Evolutionary conservation across 23 tunicate species (phyloP), one percentile per base, ranked within the genome.

Genomic region (Styela plicata): DNA sequence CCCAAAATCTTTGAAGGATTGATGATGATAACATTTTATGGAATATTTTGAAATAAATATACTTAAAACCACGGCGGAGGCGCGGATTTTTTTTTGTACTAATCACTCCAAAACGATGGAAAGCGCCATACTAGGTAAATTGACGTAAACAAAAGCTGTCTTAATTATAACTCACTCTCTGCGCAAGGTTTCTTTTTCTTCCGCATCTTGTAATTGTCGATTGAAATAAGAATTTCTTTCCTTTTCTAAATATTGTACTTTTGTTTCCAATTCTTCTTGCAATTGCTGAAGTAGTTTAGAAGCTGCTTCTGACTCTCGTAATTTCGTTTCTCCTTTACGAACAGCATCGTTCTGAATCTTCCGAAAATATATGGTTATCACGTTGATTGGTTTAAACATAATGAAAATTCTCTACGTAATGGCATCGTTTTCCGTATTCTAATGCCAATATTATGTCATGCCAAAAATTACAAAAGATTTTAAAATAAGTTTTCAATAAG

Each of bases 271-370:
- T 74, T 90, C 96, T 57, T 85, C 78, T 68, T 90, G 96, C 17
- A 90, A 86, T 69, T 90, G 96, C 78, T 89, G 88, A 17, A 89
- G 88, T 32, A 89, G 78, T 52, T 88, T 69, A 70, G 83, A 64
- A 2, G 96, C 84, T 24, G 96, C 88, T 76, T 63, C 37, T 1
- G 90, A 33, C 29, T 90, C 96, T 74, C 80, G 62, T 67, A 82
- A 57, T 33, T 90, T 89, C 80, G 82, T 76, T 63, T 90, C 89
- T 2, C 89, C 89, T 33, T 76, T 68, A 22, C 89, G 86, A 26
- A 90, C 65, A 20, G 87, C 37, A 32, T 90, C 96, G 68, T 90
- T 90, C 52, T 90, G 96, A 30, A 90, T 75, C 96, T 90, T 79
- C 27, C n/a, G 24, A 27, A 27, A 1, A 57, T n/a, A 0, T 18